Evolutionary conservation across 2,888 invertebrate species (phyloP), one percentile per base, ranked within the genome.

Genomic region (Eurytoma californica): DNA sequence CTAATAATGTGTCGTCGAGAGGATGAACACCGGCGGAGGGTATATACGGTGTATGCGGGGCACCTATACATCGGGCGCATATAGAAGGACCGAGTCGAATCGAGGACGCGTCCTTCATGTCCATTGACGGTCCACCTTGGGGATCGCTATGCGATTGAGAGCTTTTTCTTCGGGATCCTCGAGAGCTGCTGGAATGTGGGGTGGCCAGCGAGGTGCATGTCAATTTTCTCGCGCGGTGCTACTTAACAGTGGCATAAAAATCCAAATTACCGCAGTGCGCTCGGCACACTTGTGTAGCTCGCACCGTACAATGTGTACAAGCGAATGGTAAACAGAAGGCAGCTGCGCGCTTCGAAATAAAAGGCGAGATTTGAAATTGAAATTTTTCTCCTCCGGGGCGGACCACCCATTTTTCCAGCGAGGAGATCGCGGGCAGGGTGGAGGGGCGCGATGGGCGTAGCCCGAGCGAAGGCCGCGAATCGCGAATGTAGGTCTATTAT

Each of bases 401-500:
- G 20, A 65, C 57, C 47, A 55, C n/a, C 57, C 20, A 53, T 58
- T 65, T 65, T 65, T 55, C 57, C 39, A 39, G 39, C 39, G 39
- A 39, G 9, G 9, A 39, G 39, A 49, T 61, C 60, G 24, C 12
- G 7, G 28, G 18, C 16, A 9, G 49, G 49, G 49, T 66, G 30
- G 18, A 57, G 18, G 58, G 30, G 24, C 58, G 65, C 60, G 9
- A 16, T 70, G 69, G 81, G 72, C 69, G 75, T 30, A 79, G 69
- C 68, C 72, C 53, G 61, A 20, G 61, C 65, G 53, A 72, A 63
- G 66, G 61, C 55, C 72, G 82, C 79, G 82, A 81, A 84, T 74
- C 63, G 76, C 70, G 53, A 72, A 77, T 82, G 73, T 75, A 73
- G 74, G 73, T 70, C 80, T 67, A 58, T 57, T 57, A 61, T 53